phyloP scores from a whole-genome alignment of 2,113 vertebrate species.

The Pyrgilauda ruficollis region DNA sequence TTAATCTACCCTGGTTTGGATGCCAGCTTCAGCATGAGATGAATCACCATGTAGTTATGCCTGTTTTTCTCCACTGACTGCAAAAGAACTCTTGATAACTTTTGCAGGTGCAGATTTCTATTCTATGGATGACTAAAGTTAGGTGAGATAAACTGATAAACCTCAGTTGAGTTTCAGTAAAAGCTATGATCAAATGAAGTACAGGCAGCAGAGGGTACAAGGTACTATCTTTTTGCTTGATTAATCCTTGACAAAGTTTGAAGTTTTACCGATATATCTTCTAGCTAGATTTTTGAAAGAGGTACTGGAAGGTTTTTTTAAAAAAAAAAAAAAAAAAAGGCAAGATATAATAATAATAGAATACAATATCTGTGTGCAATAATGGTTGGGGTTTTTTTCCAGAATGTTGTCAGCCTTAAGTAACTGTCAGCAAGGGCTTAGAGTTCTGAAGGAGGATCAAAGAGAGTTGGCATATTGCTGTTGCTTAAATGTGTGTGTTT shows the following conservation, averaged over 20 bases:
- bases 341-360: background rate
- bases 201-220: background rate
- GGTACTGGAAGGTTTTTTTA: background rate
- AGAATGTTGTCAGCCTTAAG: slow-evolving; percentile 31
- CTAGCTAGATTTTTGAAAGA: background rate
- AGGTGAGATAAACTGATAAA: background rate
- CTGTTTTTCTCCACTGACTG: background rate
- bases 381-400: background rate
- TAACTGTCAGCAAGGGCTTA: slow-evolving; percentile 33
- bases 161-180: background rate
- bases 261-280: background rate
- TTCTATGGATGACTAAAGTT: background rate
- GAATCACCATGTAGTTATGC: background rate
- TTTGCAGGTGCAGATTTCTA: background rate
- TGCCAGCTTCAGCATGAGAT: background rate
- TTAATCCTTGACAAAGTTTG: background rate
- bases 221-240: background rate
- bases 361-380: background rate
- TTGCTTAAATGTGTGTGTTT: slow-evolving; percentile 58
- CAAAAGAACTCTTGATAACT: background rate
- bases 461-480: slow-evolving; percentile 41
- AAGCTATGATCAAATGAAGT: background rate
- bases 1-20: background rate
- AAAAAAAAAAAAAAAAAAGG: no score
- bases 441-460: slow-evolving; percentile 52